These are phyloP conservation scores for Porites australiensis DNA, from an alignment of 64 coral and sea anemone genomes.

Conservation along the genomic window DNA sequence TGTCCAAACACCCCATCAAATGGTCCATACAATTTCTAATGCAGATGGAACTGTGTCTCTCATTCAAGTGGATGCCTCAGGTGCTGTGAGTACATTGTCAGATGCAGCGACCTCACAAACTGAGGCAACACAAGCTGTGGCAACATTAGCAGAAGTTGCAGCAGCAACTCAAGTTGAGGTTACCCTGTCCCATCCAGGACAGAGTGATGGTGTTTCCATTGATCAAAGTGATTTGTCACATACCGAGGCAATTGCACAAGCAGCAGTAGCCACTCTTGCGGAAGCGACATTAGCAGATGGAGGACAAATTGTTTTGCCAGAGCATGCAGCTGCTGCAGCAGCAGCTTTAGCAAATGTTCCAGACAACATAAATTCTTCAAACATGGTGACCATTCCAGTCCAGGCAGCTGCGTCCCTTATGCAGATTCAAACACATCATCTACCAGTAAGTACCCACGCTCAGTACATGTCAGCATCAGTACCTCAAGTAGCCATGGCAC, in stretches of 20 bases:
- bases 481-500: slow-evolving; percentile 99
- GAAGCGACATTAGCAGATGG: slow-evolving; percentile 98
- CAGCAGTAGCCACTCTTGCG: slow-evolving; percentile 97
- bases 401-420: slow-evolving; percentile 96
- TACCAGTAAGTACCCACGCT: slow-evolving; percentile 70
- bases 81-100: slow-evolving; percentile 90
- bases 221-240: slow-evolving; percentile 93
- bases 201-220: slow-evolving; percentile 76
- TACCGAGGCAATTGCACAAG: slow-evolving; percentile 93
- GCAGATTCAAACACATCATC: slow-evolving; percentile 91
- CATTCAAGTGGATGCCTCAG: slow-evolving; percentile 97
- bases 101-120: slow-evolving; percentile 85
- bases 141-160: slow-evolving; percentile 96
- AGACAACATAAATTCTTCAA: slow-evolving; percentile 82
- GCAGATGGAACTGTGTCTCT: slow-evolving; percentile 97
- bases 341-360: slow-evolving; percentile 93
- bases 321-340: slow-evolving; percentile 90
- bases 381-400: slow-evolving; percentile 98
- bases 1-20: slow-evolving; percentile 85
- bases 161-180: slow-evolving; percentile 95
- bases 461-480: slow-evolving; percentile 89
- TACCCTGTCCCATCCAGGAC: slow-evolving; percentile 71
- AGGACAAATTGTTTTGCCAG: slow-evolving; percentile 96
- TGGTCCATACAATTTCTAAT: slow-evolving; percentile 99
- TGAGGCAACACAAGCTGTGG: slow-evolving; percentile 97